These are phyloP conservation scores for Falco peregrinus DNA, from an alignment of 2,797 vertebrate species.

Conservation along the genomic window DNA sequence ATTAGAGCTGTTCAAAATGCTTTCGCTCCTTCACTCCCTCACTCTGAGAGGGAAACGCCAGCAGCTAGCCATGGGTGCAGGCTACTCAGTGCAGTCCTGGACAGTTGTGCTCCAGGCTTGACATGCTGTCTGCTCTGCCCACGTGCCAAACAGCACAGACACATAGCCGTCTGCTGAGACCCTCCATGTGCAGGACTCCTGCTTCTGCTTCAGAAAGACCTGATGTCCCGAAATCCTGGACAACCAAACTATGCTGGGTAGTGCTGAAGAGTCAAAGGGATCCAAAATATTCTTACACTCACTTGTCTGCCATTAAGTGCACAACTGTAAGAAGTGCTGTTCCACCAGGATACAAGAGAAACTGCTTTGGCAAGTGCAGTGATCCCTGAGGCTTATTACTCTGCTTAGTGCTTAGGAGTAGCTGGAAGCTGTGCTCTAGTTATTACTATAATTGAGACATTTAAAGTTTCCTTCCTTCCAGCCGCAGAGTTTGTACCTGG, in stretches of 20 bases:
- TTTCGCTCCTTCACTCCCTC: not conserved
- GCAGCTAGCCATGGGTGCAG: rapidly evolving
- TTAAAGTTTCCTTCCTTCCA: not conserved
- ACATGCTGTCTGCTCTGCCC: not conserved
- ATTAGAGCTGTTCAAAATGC: not conserved
- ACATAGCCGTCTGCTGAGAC: not conserved
- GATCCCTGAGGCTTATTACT: not conserved
- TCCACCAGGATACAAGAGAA: not conserved
- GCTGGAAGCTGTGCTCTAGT: not conserved
- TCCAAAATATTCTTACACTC: not conserved
- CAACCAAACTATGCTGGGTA: not conserved
- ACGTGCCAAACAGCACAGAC: not conserved
- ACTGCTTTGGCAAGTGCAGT: not conserved
- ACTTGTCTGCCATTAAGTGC: not conserved
- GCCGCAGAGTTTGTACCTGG: not conserved
- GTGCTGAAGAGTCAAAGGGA: not conserved
- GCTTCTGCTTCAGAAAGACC: not conserved
- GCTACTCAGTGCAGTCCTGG: not conserved
- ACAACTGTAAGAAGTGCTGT: not conserved
- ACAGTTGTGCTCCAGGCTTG: rapidly evolving
- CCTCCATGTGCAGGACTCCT: not conserved
- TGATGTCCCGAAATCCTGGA: not conserved
- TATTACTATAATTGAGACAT: not conserved
- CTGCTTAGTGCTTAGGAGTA: not conserved
- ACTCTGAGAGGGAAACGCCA: not conserved